Base-by-base conservation (phyloP, 2,113 vertebrate genomes). In the Setophaga petechia region DNA sequence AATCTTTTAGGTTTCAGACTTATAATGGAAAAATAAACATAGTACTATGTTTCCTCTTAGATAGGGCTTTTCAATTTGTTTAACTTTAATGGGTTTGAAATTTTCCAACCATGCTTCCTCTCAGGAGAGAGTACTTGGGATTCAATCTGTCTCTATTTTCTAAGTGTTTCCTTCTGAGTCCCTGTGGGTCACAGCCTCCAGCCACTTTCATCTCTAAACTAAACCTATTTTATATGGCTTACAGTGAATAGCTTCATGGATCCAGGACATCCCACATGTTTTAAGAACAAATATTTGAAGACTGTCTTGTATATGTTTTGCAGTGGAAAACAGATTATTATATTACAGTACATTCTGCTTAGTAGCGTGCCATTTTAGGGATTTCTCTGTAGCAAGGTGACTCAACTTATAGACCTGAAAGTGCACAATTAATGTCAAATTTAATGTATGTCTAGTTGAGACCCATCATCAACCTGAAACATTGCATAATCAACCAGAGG, bases 1-100 rank as follows among this genome's bases (percentile, higher is more conserved):
- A 97, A 96, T 75, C 58, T 97, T 97, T 95, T 89, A 49, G 95
- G 84, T 85, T 90, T 92, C 89, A 91, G 66, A 74, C 94, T 96
- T 97, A 76, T 90, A 93, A 96, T 90, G 95, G 91, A 97, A 98
- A 97, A 96, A 97, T 90, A 97, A 98, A 97, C 96, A 97, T 44
- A 93, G 61, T 65, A 67, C 87, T 94, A 95, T 93, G 91, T 94
- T 98, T 98, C 95, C 96, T 97, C 93, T 96, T 80, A 96, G 96
- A 97, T 96, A 97, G 95, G 71, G 77, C 61, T 66, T 96, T 93
- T 97, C 90, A 95, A 71, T 97, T 97, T 94, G 95, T 97, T 97
- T 96, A 91, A 93, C 94, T 97, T 47, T 91, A 97, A 89, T 81
- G 80, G 77, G 66, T 94, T 91, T 94, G 95, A 84, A 97, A 96